A percentile compares a stretch with the other conserved stretches of the same genome.
phyloP scores from a whole-genome alignment of 2,797 vertebrate genomes.

The Crypturellus tataupa region DNA sequence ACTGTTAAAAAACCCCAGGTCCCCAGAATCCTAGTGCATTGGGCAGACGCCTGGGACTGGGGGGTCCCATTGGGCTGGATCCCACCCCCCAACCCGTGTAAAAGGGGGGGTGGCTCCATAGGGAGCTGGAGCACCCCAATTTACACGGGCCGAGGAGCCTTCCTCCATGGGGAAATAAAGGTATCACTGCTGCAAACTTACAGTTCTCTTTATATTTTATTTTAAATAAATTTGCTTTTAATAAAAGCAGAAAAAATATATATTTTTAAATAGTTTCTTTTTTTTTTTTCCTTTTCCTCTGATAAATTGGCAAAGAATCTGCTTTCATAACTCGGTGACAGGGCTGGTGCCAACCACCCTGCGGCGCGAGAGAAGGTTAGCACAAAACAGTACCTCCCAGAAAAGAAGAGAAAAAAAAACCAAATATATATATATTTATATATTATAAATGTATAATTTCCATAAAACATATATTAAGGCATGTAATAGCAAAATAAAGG shows the following conservation, averaged over 20 bases:
- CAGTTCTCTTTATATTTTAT: slow-evolving; percentile 71
- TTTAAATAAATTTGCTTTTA: slow-evolving; percentile 84
- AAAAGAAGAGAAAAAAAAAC: slow-evolving; percentile 63
- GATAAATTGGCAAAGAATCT: slow-evolving; percentile 66
- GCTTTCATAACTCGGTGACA: slow-evolving; percentile 8
- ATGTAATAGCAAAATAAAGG: slow-evolving; percentile 84
- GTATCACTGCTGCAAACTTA: slow-evolving; percentile 46
- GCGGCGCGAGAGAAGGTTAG: slow-evolving; percentile 23
- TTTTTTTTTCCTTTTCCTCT: slow-evolving; percentile 45
- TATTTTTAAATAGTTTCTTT: slow-evolving; percentile 74
- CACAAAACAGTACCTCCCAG: slow-evolving; percentile 42
- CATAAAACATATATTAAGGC: slow-evolving; percentile 86
- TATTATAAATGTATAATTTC: slow-evolving; percentile 75
- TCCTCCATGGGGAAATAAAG: slow-evolving; percentile 56
- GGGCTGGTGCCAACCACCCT: slow-evolving; percentile 18
- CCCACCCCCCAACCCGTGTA: not conserved
- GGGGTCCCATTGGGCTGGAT: too few species aligned
- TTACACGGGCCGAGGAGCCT: not conserved
- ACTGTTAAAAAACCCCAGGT: not conserved
- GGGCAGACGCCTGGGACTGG: not conserved
- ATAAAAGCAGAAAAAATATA: slow-evolving; percentile 82
- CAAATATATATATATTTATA: slow-evolving; percentile 68
- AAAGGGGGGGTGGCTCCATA: not conserved
- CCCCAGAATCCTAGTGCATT: not conserved
- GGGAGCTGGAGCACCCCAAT: not conserved